phyloP scores from a whole-genome alignment of 2,113 vertebrate species.

The Scophthalmus maximus region DNA sequence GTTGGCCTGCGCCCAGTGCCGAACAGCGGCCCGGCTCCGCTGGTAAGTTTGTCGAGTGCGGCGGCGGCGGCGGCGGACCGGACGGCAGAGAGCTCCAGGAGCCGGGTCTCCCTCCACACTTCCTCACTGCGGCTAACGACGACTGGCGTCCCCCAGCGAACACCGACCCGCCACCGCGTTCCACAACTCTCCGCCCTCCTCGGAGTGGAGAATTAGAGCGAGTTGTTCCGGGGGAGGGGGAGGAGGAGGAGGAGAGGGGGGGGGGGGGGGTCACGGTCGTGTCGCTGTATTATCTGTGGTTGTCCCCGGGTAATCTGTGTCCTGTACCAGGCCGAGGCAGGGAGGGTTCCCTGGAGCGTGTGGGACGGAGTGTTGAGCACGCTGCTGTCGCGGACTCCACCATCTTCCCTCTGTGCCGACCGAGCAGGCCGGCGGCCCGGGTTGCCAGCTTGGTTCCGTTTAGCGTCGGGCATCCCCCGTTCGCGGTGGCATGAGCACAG shows the following conservation, averaged over 20 bases:
- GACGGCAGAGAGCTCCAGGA: slow-evolving; percentile 3
- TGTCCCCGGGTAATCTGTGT: slow-evolving; percentile 81
- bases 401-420: slow-evolving; percentile 81
- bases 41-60: too few species aligned
- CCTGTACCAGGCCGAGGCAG: slow-evolving; percentile 74
- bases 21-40: too few species aligned
- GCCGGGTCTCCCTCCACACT: slow-evolving; percentile 6
- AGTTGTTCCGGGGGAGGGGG: not conserved
- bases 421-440: slow-evolving; percentile 54
- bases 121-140: slow-evolving; percentile 31
- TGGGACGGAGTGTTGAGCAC: slow-evolving; percentile 81
- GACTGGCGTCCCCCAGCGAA: slow-evolving; percentile 12
- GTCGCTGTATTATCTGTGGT: slow-evolving; percentile 80
- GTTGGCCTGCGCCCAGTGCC: slow-evolving; percentile 25
- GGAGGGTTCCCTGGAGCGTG: slow-evolving; percentile 74
- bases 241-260: too few species aligned
- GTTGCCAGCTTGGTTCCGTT: slow-evolving; percentile 58
- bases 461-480: slow-evolving; percentile 41
- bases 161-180: slow-evolving; percentile 10
- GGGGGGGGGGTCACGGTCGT: not conserved
- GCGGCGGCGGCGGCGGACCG: too few species aligned
- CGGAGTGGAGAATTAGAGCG: not conserved
- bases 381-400: slow-evolving; percentile 79
- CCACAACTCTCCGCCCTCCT: slow-evolving; percentile 30
- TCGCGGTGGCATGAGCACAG: too few species aligned